Conservation (phyloP, 2,113 vertebrate species). For the Zosterops pallidus region DNA sequence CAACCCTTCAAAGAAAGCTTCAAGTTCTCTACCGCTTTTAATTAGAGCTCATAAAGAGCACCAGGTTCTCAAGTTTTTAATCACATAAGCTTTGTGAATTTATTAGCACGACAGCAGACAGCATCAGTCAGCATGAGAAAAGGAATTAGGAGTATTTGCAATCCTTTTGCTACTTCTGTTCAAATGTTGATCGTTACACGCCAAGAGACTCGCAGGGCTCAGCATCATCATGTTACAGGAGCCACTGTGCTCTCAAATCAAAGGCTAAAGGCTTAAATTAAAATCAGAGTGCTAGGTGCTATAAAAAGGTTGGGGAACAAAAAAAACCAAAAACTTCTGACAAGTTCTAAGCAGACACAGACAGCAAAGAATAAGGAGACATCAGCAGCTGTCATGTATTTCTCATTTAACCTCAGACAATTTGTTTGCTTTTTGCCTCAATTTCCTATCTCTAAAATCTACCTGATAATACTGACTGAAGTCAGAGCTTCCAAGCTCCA, state of each 20-base stretch:
- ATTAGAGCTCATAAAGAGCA: not conserved
- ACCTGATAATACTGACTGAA: not conserved
- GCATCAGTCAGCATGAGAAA: not conserved
- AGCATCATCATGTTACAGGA: not conserved
- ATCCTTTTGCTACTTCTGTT: not conserved
- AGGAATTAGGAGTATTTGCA: slow-evolving; percentile 11
- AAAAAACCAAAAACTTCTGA: not conserved
- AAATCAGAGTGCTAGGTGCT: not conserved
- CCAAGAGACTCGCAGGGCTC: not conserved
- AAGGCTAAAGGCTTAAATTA: slow-evolving; percentile 18
- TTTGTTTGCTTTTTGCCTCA: not conserved
- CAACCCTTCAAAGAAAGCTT: not conserved
- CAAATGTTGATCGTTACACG: not conserved
- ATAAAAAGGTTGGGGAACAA: not conserved
- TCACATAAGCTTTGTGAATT: not conserved
- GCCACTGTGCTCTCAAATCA: not conserved
- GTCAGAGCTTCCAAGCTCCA: not conserved
- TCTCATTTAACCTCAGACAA: not conserved
- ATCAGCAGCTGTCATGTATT: not conserved
- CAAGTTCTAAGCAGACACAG: not conserved
- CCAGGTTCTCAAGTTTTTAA: slow-evolving; percentile 11
- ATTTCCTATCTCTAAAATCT: not conserved
- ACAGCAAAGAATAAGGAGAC: not conserved
- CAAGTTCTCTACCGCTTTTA: not conserved
- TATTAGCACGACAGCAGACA: slow-evolving; percentile 21